A percentile compares a stretch with the other conserved stretches of the same genome.
phyloP scores from a whole-genome alignment of 2,797 vertebrate species.

The Xenops minutus region DNA sequence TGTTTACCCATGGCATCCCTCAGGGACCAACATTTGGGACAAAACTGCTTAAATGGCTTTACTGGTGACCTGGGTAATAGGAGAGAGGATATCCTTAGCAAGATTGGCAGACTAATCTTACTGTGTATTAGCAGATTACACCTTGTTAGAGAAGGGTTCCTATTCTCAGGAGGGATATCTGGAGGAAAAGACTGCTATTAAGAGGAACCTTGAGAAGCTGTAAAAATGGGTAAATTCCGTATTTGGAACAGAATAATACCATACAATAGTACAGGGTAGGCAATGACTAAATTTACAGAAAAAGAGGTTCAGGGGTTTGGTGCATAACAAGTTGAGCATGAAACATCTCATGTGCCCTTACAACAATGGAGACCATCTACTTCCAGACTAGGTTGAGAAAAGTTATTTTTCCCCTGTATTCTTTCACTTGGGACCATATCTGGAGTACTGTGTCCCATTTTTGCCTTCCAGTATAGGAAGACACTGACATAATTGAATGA shows the following conservation, averaged over 20 bases:
- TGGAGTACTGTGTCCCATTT: neutral
- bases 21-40: neutral
- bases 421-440: neutral
- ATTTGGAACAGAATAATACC: neutral
- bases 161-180: neutral
- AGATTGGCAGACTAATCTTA: neutral
- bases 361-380: neutral
- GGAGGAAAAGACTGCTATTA: neutral
- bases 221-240: neutral
- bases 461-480: neutral
- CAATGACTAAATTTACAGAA: neutral
- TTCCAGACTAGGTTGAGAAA: neutral
- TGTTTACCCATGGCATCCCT: neutral
- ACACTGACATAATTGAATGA: neutral
- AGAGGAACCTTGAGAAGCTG: neutral
- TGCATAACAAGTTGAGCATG: neutral
- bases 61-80: neutral
- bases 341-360: neutral
- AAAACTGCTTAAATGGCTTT: neutral
- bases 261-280: neutral
- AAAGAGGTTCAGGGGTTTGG: neutral
- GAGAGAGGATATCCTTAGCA: neutral
- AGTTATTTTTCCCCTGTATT: neutral
- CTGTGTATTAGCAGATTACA: neutral
- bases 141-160: neutral